Evolutionary conservation across 1,140 invertebrate genomes (phyloP), one percentile per base, ranked within the genome.

Genomic region (Psilanteris sp.): DNA sequence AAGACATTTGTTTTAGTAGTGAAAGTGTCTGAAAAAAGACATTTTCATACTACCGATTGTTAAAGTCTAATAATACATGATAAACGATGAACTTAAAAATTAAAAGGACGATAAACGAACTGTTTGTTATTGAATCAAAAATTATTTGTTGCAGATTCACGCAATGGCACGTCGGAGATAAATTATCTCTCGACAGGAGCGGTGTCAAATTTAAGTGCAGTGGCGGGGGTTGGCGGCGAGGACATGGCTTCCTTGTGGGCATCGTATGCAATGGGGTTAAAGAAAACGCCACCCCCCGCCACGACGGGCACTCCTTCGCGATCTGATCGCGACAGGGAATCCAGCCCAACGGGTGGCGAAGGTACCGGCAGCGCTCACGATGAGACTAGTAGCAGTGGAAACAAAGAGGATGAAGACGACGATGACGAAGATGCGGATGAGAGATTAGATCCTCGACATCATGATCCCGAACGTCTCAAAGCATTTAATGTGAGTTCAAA

Each of bases 391-490:
- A 96, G 94, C 61, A 95, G 95, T 57, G 94, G 93, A 7, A 92
- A 93, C 78, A 96, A 97, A 64, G 96, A 97, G 82, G 96, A 98
- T 79, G 95, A 97, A 68, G 96, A 97, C 81, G 97, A 98, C 78
- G 96, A 96, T 64, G 93, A 95, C 75, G 96, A 98, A 81, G 96
- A 97, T 81, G 95, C 93, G 46, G 95, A 97, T 77, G 96, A 98
- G 81, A 93, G 96, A 83, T 91, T 96, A 41, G 94, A 96, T 81
- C 91, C 94, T 29, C 93, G 96, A 74, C 92, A 95, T 82, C 94
- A 96, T 82, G 97, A 98, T 89, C 96, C 97, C 0, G 97, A 98
- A 89, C 91, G 97, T 84, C 92, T 98, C 32, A 98, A 98, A 89
- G 96, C 97, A 43, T 98, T 98, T 86, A 98, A 98, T 90, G 97